Percentiles rank a stretch among this genome's conserved stretches.
phyloP scores from a whole-genome alignment of 2,797 vertebrate genomes.

The Pristis pectinata region DNA sequence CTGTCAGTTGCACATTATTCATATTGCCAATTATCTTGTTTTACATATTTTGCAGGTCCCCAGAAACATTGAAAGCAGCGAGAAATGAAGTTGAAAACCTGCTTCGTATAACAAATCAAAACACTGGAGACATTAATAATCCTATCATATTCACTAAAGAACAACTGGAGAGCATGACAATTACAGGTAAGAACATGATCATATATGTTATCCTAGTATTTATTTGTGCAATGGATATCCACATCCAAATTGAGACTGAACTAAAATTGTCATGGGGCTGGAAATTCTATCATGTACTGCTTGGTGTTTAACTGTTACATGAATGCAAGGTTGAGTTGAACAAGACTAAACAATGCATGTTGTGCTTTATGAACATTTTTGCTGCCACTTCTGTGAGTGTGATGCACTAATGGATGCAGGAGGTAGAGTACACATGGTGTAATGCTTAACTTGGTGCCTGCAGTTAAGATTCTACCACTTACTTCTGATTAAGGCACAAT shows the following conservation, averaged over 20 bases:
- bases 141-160: conserved; percentile 44
- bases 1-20: not conserved
- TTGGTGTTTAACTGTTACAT: no score
- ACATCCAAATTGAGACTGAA: not conserved
- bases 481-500: no score
- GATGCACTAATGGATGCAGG: no score
- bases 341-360: no score
- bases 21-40: not conserved
- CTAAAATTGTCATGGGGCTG: not conserved
- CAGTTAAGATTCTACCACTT: no score
- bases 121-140: conserved; percentile 36
- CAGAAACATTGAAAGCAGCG: conserved; percentile 45
- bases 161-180: conserved; percentile 48
- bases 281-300: no score
- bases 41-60: conserved; percentile 42
- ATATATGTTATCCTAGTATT: not conserved
- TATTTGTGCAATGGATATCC: not conserved
- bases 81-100: conserved; percentile 44
- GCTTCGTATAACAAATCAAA: conserved; percentile 41
- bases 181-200: conserved; percentile 43
- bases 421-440: no score
- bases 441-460: no score
- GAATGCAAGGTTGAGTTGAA: no score
- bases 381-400: no score
- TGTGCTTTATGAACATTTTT: no score